phyloP scores from a whole-genome alignment of 53 echinoderm and acorn worm genomes.

The Henricia sp. region DNA sequence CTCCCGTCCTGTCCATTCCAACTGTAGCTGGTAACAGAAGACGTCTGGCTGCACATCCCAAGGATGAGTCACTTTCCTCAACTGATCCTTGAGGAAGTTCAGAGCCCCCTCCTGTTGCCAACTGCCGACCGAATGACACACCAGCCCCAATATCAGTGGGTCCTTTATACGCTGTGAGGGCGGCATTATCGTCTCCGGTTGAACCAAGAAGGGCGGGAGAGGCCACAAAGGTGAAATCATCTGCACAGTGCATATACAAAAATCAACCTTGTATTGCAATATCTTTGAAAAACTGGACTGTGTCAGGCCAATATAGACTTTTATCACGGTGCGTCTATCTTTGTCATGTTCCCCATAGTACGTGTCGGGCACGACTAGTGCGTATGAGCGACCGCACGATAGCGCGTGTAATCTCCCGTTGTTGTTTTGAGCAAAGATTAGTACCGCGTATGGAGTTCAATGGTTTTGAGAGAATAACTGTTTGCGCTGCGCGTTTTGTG shows the following conservation, averaged over 20 bases:
- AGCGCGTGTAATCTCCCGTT: too few relatives aligned
- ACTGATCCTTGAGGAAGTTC: background rate
- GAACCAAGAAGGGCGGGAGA: background rate
- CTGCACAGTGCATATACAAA: background rate
- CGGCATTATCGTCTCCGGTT: background rate
- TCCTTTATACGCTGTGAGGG: slow-evolving; percentile 21
- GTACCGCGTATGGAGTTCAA: too few relatives aligned
- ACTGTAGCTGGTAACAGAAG: background rate
- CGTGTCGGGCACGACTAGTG: too few relatives aligned
- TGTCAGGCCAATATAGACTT: too few relatives aligned
- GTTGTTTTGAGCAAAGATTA: too few relatives aligned
- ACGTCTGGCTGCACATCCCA: background rate
- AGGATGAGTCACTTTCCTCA: background rate
- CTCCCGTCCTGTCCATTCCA: background rate
- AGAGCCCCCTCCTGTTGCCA: slow-evolving; percentile 6
- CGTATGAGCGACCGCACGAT: too few relatives aligned
- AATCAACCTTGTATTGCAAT: background rate
- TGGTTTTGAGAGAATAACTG: too few relatives aligned
- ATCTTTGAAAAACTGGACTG: too few relatives aligned
- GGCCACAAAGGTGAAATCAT: slow-evolving; percentile 7
- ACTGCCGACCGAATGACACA: slow-evolving; percentile 29
- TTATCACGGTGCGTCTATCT: too few relatives aligned
- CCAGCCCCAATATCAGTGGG: slow-evolving; percentile 8
- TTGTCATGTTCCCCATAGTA: too few relatives aligned
- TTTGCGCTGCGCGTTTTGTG: too few relatives aligned